Percentiles rank a stretch among this genome's conserved stretches.
phyloP scores from a whole-genome alignment of 1,140 invertebrate genomes.

The Bacillus rossius region DNA sequence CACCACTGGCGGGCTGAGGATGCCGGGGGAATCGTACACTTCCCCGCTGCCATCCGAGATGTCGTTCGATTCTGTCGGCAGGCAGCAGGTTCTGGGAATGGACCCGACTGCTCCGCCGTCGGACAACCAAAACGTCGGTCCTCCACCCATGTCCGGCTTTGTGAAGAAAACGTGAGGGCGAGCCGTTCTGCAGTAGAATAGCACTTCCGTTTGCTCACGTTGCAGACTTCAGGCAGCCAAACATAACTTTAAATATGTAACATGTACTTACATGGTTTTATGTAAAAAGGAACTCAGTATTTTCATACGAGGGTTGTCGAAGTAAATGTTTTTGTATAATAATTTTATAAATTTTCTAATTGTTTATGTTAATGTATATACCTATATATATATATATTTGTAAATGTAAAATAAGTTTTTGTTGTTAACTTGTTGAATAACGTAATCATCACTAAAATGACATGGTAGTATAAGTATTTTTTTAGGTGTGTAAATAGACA shows the following conservation, averaged over 20 bases:
- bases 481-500: too few species aligned
- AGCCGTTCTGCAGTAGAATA: not conserved
- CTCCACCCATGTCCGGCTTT: slow-evolving; percentile 51
- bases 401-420: not conserved
- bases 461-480: too few species aligned
- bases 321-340: not conserved
- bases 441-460: too few species aligned
- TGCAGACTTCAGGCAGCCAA: not conserved
- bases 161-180: slow-evolving; percentile 37
- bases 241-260: not conserved
- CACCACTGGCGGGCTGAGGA: slow-evolving; percentile 18
- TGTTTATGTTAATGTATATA: not conserved
- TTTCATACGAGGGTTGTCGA: not conserved
- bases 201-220: too few species aligned
- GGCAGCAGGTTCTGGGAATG: slow-evolving; percentile 31
- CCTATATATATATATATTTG: not conserved
- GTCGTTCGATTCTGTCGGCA: too few species aligned
- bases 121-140: slow-evolving; percentile 38
- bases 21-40: slow-evolving; percentile 3
- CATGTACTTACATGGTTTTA: not conserved
- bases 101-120: slow-evolving; percentile 49
- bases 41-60: not conserved
- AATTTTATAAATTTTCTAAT: not conserved
- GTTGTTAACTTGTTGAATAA: not conserved
- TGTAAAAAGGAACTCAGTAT: not conserved